Conservation (phyloP, 2,113 vertebrate genomes). For the Melospiza georgiana region DNA sequence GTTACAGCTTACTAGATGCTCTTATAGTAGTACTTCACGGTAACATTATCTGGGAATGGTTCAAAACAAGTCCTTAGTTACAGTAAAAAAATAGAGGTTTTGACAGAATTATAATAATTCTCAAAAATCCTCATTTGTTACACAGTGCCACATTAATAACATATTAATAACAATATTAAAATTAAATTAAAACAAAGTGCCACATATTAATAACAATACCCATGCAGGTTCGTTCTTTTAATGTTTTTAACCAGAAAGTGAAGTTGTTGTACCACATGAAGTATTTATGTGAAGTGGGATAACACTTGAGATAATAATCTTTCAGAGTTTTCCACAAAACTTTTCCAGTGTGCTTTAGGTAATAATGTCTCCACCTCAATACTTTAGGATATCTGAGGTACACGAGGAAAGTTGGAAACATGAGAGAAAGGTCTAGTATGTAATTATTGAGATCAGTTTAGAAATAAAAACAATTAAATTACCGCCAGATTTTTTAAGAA, state of each 20-base stretch:
- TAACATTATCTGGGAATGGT: not conserved
- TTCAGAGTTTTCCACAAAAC: not conserved
- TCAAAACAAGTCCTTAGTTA: not conserved
- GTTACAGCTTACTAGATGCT: not conserved
- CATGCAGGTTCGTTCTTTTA: accelerated
- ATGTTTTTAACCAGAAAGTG: not conserved
- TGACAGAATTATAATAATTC: not conserved
- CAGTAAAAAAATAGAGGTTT: not conserved
- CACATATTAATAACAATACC: not conserved
- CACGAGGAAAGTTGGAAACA: accelerated
- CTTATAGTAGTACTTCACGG: not conserved
- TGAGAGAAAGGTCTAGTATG: not conserved
- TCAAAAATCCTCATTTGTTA: not conserved
- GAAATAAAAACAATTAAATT: not conserved
- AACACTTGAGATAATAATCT: not conserved
- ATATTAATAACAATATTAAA: not conserved
- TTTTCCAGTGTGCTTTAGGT: not conserved
- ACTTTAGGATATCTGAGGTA: not conserved
- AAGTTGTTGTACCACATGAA: not conserved
- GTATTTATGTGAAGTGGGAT: not conserved
- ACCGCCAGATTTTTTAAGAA: not conserved
- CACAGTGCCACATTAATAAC: not conserved
- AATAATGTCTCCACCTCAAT: not conserved
- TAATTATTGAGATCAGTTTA: not conserved
- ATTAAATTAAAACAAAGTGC: not conserved